These are phyloP conservation scores for Oophaga pumilio DNA, from an alignment of 2,113 vertebrate species.

Conservation along the genomic window DNA sequence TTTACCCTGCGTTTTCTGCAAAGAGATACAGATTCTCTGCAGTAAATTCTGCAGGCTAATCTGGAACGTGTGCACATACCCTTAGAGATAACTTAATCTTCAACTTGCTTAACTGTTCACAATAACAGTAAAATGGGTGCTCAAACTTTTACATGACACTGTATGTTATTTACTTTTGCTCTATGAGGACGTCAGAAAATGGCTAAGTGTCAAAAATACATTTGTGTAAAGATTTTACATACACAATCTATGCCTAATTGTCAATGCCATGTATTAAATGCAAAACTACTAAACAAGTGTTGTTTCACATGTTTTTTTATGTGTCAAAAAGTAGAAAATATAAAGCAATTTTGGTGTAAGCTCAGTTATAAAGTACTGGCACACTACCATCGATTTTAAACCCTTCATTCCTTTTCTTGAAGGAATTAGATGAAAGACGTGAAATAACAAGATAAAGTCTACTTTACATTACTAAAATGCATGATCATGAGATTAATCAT, in stretches of 20 bases:
- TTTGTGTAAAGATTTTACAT: neutral
- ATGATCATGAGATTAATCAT: conserved; percentile 49
- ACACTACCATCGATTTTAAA: neutral
- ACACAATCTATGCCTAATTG: neutral
- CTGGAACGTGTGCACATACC: too few species aligned
- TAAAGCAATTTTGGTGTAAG: neutral
- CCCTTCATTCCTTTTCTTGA: neutral
- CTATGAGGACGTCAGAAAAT: neutral
- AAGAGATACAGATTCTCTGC: too few species aligned
- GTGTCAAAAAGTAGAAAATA: neutral
- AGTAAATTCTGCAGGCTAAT: too few species aligned
- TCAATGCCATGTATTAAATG: neutral
- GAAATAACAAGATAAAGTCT: conserved; percentile 38
- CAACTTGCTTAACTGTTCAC: too few species aligned
- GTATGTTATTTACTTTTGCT: neutral
- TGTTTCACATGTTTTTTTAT: neutral
- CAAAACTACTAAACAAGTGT: neutral
- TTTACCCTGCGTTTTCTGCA: too few species aligned
- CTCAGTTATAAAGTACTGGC: neutral
- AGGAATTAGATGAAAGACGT: conserved; percentile 9
- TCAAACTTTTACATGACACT: too few species aligned
- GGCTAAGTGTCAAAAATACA: neutral
- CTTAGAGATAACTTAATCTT: too few species aligned
- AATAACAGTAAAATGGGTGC: too few species aligned
- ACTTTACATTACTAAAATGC: conserved; percentile 21